Conservation (phyloP, 2,888 invertebrate genomes). For the Aromia moschata region DNA sequence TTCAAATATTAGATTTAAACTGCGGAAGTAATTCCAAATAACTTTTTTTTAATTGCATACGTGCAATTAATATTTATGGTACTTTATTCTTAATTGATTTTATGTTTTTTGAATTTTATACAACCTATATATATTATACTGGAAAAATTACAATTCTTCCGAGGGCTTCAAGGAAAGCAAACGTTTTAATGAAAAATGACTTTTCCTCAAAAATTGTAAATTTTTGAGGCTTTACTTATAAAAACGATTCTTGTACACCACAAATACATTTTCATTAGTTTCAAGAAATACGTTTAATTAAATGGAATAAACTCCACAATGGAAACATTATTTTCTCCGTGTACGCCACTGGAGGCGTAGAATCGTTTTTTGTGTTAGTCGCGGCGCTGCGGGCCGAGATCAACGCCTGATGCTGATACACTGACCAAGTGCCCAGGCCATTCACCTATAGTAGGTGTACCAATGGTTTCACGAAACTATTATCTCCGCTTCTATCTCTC, state of each 20-base stretch:
- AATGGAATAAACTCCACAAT: too few relatives aligned
- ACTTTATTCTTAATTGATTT: too few relatives aligned
- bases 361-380: constrained; percentile 32
- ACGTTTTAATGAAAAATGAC: not conserved
- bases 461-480: constrained; percentile 32
- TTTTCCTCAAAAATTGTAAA: not conserved
- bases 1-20: too few relatives aligned
- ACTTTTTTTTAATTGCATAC: not conserved
- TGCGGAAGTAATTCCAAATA: not conserved
- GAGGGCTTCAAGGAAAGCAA: not conserved
- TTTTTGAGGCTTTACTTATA: too few relatives aligned
- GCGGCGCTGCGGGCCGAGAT: constrained; percentile 37
- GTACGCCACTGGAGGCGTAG: constrained; percentile 26
- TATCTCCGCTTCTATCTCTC: constrained; percentile 32
- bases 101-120: not conserved
- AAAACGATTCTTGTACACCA: too few relatives aligned
- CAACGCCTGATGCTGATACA: constrained; percentile 46
- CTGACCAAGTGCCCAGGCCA: constrained; percentile 52
- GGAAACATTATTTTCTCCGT: too few relatives aligned
- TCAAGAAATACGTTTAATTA: too few relatives aligned
- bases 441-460: constrained; percentile 49
- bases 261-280: too few relatives aligned
- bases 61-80: too few relatives aligned
- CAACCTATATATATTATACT: not conserved
- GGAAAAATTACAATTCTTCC: not conserved